phyloP scores from a whole-genome alignment of 2,113 vertebrate species.

The Alosa alosa region DNA sequence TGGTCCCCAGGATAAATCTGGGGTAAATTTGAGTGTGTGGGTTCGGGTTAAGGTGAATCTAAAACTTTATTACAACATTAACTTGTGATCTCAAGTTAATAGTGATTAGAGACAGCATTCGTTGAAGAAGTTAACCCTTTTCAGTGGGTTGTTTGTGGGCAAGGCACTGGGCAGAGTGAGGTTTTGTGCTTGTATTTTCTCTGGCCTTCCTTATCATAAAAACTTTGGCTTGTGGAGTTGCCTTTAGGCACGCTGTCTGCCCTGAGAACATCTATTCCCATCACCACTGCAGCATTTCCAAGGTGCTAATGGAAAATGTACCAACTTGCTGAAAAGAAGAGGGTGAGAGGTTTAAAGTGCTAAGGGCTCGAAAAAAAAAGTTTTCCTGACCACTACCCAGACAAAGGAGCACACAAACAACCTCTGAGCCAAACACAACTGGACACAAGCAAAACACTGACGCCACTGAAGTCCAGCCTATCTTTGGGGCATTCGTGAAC shows the following conservation, averaged over 20 bases:
- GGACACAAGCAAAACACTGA: not conserved
- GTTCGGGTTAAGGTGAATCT: not conserved
- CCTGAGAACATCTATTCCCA: constrained; percentile 1
- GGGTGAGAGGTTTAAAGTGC: not conserved
- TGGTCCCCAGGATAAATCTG: not conserved
- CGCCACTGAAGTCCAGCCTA: not conserved
- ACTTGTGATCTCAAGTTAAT: not conserved
- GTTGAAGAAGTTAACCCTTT: not conserved
- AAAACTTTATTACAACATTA: not conserved
- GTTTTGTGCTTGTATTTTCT: not conserved
- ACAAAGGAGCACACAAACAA: not conserved
- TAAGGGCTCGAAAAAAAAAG: not conserved
- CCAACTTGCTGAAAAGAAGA: not conserved
- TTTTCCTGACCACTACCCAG: not conserved
- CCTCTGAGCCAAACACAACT: not conserved
- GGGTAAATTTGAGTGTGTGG: not conserved
- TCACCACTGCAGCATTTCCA: constrained; percentile 7
- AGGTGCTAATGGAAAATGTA: not conserved
- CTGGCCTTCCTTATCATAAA: not conserved
- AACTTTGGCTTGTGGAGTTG: not conserved
- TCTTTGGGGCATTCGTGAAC: not conserved
- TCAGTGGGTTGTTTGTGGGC: not conserved
- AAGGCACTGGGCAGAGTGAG: not conserved
- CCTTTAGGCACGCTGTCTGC: not conserved
- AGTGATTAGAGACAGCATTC: not conserved